Evolutionary conservation across 2,113 vertebrate species (phyloP).

Genomic region (Meles meles): DNA sequence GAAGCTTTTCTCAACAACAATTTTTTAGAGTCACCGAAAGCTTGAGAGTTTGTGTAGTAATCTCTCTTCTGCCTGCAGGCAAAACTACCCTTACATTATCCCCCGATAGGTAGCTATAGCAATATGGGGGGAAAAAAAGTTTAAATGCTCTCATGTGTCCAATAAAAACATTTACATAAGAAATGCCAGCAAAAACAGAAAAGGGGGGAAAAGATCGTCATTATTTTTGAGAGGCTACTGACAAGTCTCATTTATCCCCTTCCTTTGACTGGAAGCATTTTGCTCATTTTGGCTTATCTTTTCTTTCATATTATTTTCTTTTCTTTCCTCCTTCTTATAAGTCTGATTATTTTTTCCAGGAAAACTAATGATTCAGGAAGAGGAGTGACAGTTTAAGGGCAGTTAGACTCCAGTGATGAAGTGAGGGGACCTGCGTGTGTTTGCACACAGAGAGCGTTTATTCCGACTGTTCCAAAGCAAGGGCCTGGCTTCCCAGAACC

Average conservation of each 20-base stretch:
- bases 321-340: slow-evolving; percentile 37
- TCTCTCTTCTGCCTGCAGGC: not conserved
- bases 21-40: not conserved
- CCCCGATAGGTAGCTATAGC: not conserved
- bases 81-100: too few species aligned
- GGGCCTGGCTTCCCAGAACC: slow-evolving; percentile 62
- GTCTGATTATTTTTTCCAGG: slow-evolving; percentile 70
- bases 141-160: not conserved
- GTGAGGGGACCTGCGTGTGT: slow-evolving; percentile 58
- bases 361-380: slow-evolving; percentile 68
- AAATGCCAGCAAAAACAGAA: not conserved
- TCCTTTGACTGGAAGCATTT: not conserved
- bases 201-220: not conserved
- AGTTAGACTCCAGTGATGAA: slow-evolving; percentile 52
- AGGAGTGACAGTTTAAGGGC: slow-evolving; percentile 66
- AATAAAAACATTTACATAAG: not conserved
- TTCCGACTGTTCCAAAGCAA: slow-evolving; percentile 56
- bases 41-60: not conserved
- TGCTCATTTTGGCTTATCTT: not conserved
- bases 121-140: not conserved
- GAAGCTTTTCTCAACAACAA: not conserved
- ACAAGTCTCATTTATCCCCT: not conserved
- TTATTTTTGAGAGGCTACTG: not conserved
- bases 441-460: slow-evolving; percentile 46
- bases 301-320: not conserved